Evolutionary conservation across 2,888 invertebrate genomes (phyloP).

Genomic region (Fissipunctia ypsillon): DNA sequence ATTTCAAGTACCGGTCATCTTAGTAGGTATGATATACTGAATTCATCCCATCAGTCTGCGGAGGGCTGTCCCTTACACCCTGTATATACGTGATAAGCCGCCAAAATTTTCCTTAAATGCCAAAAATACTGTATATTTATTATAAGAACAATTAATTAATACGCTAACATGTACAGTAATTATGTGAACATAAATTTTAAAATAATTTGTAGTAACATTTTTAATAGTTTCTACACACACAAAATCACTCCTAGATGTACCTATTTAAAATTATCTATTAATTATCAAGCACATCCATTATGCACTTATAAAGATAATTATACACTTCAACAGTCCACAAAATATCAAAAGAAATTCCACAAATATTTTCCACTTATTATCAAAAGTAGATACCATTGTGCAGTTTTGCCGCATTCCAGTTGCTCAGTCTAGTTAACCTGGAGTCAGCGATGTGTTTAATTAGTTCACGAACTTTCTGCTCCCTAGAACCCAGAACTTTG

Average conservation of each 20-base stretch:
- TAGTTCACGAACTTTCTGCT: constrained; percentile 37
- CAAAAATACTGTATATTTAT: constrained; percentile 16
- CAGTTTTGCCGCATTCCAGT: constrained; percentile 10
- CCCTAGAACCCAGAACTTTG: constrained; percentile 7
- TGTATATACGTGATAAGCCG: not conserved
- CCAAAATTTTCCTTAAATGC: not conserved
- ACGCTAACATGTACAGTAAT: not conserved
- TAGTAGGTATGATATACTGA: too few relatives aligned
- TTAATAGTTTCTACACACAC: not conserved
- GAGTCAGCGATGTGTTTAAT: constrained; percentile 48
- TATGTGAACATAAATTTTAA: not conserved
- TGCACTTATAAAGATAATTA: not conserved
- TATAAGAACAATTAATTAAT: not conserved
- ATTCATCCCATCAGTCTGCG: too few relatives aligned
- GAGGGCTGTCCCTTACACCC: too few relatives aligned
- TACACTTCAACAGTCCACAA: not conserved
- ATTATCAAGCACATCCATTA: not conserved
- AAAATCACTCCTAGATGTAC: not conserved
- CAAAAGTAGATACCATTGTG: constrained; percentile 26
- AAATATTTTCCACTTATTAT: constrained; percentile 1
- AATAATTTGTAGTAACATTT: not conserved
- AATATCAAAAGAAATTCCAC: not conserved
- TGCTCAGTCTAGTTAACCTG: constrained; percentile 22
- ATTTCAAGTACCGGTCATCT: too few relatives aligned
- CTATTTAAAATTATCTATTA: not conserved